phyloP scores from a whole-genome alignment of 2,797 vertebrate species.

The Acanthornis magna region DNA sequence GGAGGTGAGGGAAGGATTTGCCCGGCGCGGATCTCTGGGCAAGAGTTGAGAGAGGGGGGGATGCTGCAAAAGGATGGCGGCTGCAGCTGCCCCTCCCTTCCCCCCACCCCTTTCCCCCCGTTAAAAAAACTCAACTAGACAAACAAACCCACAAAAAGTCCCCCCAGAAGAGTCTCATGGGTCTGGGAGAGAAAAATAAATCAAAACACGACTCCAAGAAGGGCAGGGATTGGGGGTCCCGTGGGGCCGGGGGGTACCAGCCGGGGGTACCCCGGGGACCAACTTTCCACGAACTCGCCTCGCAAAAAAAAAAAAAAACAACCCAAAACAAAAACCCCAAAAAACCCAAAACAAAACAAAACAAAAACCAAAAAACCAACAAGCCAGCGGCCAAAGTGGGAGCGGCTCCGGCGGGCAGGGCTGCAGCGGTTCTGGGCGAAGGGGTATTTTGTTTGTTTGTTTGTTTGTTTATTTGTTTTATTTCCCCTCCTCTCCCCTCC shows the following conservation, averaged over 20 bases:
- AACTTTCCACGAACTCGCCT: not conserved
- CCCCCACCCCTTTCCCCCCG: not conserved
- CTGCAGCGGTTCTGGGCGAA: not conserved
- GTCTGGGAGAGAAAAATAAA: not conserved
- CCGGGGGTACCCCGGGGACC: not conserved
- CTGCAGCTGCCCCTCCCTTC: not conserved
- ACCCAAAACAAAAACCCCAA: no score
- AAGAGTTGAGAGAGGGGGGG: not conserved
- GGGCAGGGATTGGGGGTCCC: not conserved
- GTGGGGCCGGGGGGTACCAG: not conserved
- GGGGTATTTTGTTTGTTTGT: not conserved
- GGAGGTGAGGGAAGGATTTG: conserved; percentile 11
- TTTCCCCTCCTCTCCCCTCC: not conserved
- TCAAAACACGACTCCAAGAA: not conserved
- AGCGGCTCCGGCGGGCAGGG: not conserved
- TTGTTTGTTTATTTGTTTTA: conserved; percentile 12
- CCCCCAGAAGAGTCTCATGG: not conserved
- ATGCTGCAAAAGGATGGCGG: not conserved
- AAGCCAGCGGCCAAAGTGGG: not conserved
- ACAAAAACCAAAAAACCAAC: no score
- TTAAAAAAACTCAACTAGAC: not conserved
- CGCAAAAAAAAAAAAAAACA: not conserved
- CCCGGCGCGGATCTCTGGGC: not conserved
- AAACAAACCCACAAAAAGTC: not conserved
- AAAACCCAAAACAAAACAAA: no score